Percentiles rank a stretch among this genome's conserved stretches.
phyloP scores from a whole-genome alignment of 2,888 invertebrate species.

The Nomada fabriciana region DNA sequence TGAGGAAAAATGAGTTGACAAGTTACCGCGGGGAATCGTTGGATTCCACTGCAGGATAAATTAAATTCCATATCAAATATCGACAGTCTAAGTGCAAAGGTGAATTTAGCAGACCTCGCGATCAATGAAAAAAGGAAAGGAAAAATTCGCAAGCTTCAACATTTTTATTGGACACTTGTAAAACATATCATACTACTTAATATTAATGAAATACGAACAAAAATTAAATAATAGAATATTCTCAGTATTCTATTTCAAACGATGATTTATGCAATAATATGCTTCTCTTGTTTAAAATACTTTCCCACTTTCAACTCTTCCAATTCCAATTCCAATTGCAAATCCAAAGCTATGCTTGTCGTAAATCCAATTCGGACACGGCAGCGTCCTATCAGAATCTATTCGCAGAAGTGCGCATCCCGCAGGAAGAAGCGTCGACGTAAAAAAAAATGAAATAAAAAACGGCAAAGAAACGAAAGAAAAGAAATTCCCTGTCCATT shows the following conservation, averaged over 20 bases:
- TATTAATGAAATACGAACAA: too few relatives aligned
- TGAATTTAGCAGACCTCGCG: not conserved
- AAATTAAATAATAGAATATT: too few relatives aligned
- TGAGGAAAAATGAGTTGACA: slow-evolving; percentile 64
- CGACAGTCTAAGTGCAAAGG: not conserved
- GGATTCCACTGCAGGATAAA: slow-evolving; percentile 14
- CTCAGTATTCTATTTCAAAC: too few relatives aligned
- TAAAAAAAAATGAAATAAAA: not conserved
- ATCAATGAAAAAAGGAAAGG: too few relatives aligned
- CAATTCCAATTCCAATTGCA: too few relatives aligned
- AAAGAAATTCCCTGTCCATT: slow-evolving; percentile 15
- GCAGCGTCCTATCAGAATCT: not conserved
- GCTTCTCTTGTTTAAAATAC: too few relatives aligned
- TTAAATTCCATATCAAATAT: slow-evolving; percentile 16
- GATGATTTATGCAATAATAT: too few relatives aligned
- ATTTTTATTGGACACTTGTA: not conserved
- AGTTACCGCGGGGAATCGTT: not conserved
- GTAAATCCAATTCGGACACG: not conserved
- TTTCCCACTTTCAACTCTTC: too few relatives aligned
- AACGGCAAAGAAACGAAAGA: slow-evolving; percentile 13
- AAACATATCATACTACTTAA: not conserved
- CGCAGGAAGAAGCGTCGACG: not conserved
- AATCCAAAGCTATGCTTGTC: not conserved
- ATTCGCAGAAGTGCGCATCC: slow-evolving; percentile 48
- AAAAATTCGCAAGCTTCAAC: not conserved